These are phyloP conservation scores for Chymomyza fuscimana DNA, from an alignment of 2,888 invertebrate genomes.

Conservation along the genomic window DNA sequence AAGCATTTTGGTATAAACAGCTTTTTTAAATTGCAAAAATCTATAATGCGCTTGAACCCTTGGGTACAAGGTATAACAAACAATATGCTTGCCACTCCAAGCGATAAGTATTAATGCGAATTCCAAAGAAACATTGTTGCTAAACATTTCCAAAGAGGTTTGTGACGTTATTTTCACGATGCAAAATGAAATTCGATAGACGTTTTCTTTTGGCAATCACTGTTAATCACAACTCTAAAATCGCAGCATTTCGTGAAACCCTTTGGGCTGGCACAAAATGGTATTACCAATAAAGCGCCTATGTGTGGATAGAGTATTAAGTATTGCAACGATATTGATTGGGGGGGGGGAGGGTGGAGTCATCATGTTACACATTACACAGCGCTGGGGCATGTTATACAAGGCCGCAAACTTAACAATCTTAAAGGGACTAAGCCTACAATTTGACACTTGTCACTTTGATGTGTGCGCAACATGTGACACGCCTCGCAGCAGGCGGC, in stretches of 20 bases:
- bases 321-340: not conserved
- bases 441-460: not conserved
- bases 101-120: too few relatives aligned
- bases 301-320: not conserved
- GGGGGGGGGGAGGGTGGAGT: too few relatives aligned
- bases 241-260: not conserved
- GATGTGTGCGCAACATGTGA: not conserved
- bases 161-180: too few relatives aligned
- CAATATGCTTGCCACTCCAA: too few relatives aligned
- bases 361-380: not conserved
- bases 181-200: not conserved
- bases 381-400: not conserved
- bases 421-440: not conserved
- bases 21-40: too few relatives aligned
- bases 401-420: not conserved
- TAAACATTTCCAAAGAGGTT: too few relatives aligned
- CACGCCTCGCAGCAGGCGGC: not conserved
- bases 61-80: too few relatives aligned
- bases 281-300: not conserved
- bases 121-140: too few relatives aligned
- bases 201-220: not conserved
- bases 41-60: too few relatives aligned
- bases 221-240: not conserved
- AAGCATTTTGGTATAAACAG: too few relatives aligned
- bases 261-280: not conserved